These are phyloP conservation scores for Cylas formicarius DNA, from an alignment of 1,140 invertebrate genomes.

Conservation along the genomic window DNA sequence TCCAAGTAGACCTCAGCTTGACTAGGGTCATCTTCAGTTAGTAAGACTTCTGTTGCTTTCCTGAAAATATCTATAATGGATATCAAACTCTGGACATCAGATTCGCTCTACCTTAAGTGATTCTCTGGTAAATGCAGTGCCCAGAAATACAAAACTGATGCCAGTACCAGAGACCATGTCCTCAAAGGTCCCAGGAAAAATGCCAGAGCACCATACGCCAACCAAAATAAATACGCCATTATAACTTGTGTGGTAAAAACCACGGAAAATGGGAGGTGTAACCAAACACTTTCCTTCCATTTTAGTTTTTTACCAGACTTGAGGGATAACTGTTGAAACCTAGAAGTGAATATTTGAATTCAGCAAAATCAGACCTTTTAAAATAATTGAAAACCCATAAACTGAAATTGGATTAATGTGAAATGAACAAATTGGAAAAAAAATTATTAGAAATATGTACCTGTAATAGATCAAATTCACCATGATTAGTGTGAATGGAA, in stretches of 20 bases:
- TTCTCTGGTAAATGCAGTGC: slow-evolving; percentile 46
- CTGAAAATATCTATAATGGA: slow-evolving; percentile 18
- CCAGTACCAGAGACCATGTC: slow-evolving; percentile 70
- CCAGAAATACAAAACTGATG: slow-evolving; percentile 57
- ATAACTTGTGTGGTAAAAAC: slow-evolving; percentile 62
- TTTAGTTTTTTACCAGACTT: slow-evolving; percentile 37
- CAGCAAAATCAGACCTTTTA: no score
- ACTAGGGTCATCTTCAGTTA: no score
- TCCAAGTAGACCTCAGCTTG: no score
- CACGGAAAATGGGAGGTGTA: slow-evolving; percentile 49
- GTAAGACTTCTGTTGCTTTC: slow-evolving; percentile 23
- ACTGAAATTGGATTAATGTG: no score
- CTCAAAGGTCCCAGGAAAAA: slow-evolving; percentile 70
- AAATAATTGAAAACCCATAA: no score
- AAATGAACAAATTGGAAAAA: no score
- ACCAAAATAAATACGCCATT: slow-evolving; percentile 69
- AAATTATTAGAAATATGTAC: no score
- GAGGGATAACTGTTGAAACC: slow-evolving; percentile 37
- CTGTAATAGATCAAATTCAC: slow-evolving; percentile 45
- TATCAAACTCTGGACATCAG: not conserved
- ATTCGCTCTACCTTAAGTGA: slow-evolving; percentile 45
- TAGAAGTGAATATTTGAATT: slow-evolving; percentile 17
- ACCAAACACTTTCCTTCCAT: slow-evolving; percentile 32
- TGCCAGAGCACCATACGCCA: slow-evolving; percentile 73
- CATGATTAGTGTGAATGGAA: slow-evolving; percentile 53